Base-by-base conservation (phyloP, 2,888 invertebrate species). In the Hirtodrosophila cameraria region DNA sequence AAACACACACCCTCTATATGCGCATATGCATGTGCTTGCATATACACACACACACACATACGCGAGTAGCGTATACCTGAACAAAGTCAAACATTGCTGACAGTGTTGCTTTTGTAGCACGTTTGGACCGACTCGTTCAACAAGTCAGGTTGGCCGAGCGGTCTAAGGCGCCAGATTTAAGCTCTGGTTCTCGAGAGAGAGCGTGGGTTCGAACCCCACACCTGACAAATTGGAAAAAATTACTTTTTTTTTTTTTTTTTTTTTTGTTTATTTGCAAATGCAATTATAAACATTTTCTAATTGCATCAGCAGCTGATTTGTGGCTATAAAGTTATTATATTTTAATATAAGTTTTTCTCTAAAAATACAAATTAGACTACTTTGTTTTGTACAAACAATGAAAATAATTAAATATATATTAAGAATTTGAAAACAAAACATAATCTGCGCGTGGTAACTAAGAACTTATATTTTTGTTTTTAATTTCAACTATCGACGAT, bases 181-280 rank as follows among this genome's bases (percentile, higher is more conserved):
- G 94, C 93, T 94, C 94, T 94, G 94, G 94, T 94, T 94, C 94
- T 93, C 94, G 92, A 92, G 92, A 93, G 94, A 94, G 94, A 94
- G 94, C 94, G 94, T 94, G 94, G 94, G 94, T 94, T 94, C 94
- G 94, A 94, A 94, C 94, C 94, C 94, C 94, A 94, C 94, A 94
- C 93, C 93, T 94, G 93, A 94, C 90, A 90, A 54, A 4, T 12
- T 0, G 60, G 27, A 7, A 13, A 7, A 13, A 12, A 11, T 6
- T 13, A 11, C 9, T 53, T 69, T 59, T 66, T 62, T 48, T 33
- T 42, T 27, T 50, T 58, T 54, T 64, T 49, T 49, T 30, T 27
- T 25, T 13, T 18, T 13, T n/a, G n/a, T n/a, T n/a, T n/a, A n/a
- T n/a, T n/a, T n/a, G n/a, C n/a, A n/a, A n/a, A 35, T 16, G 15